These are phyloP conservation scores for Stegastes partitus DNA, from an alignment of 2,113 vertebrate species.

Conservation along the genomic window DNA sequence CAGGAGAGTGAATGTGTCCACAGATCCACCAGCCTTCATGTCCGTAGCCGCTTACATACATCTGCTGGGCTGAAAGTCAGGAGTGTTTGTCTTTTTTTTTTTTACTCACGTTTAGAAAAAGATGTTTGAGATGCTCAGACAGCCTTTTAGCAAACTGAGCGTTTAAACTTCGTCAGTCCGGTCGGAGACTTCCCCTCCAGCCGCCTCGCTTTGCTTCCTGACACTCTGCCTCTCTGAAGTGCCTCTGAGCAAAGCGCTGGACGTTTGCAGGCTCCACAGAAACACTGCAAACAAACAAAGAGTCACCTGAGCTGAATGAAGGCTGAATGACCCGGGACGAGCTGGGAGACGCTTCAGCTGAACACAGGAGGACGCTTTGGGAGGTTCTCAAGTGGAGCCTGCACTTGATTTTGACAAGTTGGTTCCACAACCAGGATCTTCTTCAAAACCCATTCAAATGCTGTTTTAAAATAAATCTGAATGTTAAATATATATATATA, in stretches of 20 bases:
- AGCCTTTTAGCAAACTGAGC: too few relatives aligned
- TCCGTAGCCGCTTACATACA: too few relatives aligned
- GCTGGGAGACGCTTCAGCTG: not conserved
- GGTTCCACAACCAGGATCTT: conserved; percentile 10
- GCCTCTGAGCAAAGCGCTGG: conserved; percentile 3
- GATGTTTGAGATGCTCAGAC: too few relatives aligned
- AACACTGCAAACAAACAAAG: not conserved
- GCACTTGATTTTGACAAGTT: conserved; percentile 50
- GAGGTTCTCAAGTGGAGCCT: conserved; percentile 27
- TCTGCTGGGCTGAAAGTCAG: too few relatives aligned
- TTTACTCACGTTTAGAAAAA: too few relatives aligned
- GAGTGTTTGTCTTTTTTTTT: too few relatives aligned
- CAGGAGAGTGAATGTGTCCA: too few relatives aligned
- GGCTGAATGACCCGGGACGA: too few relatives aligned
- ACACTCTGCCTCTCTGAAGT: not conserved
- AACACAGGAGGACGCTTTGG: not conserved
- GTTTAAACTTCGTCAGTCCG: too few relatives aligned
- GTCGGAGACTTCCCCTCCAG: too few relatives aligned
- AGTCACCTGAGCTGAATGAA: too few relatives aligned
- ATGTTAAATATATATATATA: conserved; percentile 28
- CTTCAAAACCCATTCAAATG: conserved; percentile 1
- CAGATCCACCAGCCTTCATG: too few relatives aligned
- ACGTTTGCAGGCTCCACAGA: not conserved
- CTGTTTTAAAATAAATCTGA: conserved; percentile 30
- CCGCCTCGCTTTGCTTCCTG: not conserved